phyloP scores from a whole-genome alignment of 2,113 vertebrate species.

The Leptobrachium ailaonicum region DNA sequence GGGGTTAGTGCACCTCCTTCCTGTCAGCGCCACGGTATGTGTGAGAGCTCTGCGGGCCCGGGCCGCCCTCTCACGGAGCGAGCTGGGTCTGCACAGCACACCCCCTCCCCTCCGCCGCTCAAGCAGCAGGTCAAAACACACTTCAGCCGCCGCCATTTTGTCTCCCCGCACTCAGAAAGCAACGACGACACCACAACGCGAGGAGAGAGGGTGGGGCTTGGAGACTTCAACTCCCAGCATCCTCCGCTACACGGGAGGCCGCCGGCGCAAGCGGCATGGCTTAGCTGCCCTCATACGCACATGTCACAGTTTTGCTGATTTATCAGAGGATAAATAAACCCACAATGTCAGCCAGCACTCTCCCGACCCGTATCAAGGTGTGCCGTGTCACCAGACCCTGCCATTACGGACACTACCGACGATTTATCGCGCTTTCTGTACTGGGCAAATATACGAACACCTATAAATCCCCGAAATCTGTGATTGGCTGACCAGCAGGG shows the following conservation, averaged over 20 bases:
- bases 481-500: slow-evolving; percentile 4
- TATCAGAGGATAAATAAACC: too few relatives aligned
- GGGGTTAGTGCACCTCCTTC: too few relatives aligned
- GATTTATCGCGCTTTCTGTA: not conserved
- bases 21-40: too few relatives aligned
- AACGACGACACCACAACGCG: slow-evolving; percentile 30
- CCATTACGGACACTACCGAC: not conserved
- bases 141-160: slow-evolving; percentile 26
- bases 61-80: not conserved
- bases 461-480: not conserved
- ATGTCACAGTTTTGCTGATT: not conserved
- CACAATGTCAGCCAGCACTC: not conserved
- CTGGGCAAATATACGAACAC: not conserved
- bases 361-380: not conserved
- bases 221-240: slow-evolving; percentile 29
- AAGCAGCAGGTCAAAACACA: not conserved
- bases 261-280: not conserved
- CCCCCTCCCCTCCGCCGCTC: too few relatives aligned
- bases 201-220: slow-evolving; percentile 10
- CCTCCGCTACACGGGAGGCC: not conserved
- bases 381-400: too few relatives aligned
- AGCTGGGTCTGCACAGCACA: not conserved
- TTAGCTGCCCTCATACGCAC: not conserved
- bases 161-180: slow-evolving; percentile 3
- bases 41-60: not conserved